Evolutionary conservation across 2,113 vertebrate species (phyloP).

Genomic region (Parus major): DNA sequence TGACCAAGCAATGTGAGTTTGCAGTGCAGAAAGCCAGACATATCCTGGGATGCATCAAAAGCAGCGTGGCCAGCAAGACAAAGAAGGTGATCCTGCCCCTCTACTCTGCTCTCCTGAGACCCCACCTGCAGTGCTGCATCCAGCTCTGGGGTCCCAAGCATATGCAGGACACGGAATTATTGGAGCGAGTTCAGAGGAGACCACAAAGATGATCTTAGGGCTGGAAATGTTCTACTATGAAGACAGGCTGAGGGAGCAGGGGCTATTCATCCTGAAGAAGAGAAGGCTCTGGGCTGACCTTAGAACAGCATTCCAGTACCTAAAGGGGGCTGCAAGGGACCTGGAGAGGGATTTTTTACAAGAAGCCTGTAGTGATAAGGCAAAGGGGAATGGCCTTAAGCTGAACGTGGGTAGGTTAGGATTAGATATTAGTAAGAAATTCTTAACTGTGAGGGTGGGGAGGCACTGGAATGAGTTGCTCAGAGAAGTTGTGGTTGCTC

Average conservation of each 20-base stretch:
- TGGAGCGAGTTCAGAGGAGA: background rate
- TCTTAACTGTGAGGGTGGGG: background rate
- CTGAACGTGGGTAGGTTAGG: accelerated
- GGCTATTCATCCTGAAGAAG: background rate
- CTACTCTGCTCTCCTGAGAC: background rate
- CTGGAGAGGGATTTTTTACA: background rate
- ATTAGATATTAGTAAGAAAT: background rate
- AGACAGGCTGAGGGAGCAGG: background rate
- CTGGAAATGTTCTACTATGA: background rate
- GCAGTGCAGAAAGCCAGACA: background rate
- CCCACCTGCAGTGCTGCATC: too few species aligned
- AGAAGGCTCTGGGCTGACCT: background rate
- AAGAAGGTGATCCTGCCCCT: background rate
- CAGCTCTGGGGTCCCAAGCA: background rate
- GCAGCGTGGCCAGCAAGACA: background rate
- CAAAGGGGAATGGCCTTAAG: background rate
- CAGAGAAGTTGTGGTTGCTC: background rate
- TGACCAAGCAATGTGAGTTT: background rate
- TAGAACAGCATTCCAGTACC: background rate
- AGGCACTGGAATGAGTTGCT: background rate
- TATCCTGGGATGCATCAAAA: background rate
- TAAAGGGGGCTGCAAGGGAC: background rate
- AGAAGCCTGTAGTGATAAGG: background rate
- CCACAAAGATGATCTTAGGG: accelerated
- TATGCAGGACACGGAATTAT: accelerated